Evolutionary conservation across 2,113 vertebrate genomes (phyloP), one percentile per base, ranked within the genome.

Genomic region (Strix uralensis): DNA sequence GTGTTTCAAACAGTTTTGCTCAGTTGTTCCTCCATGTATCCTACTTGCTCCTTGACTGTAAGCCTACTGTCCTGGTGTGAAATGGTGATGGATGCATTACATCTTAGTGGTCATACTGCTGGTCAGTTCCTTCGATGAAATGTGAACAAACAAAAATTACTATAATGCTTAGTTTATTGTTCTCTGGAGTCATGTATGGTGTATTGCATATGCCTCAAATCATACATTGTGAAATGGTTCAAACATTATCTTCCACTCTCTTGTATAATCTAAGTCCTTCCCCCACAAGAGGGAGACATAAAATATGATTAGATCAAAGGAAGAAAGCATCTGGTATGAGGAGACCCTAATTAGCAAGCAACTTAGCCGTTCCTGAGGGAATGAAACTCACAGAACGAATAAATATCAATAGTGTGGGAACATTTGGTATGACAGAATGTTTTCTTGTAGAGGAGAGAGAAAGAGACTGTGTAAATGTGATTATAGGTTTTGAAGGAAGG

Each of bases 401-500:
- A 95, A 96, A 93, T 90, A 97, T 59, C 92, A 93, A 80, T 86
- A 92, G n/a, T 38, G 36, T 67, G 40, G 36, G 82, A 96, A 92
- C 96, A 95, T 93, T 96, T 97, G 96, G 96, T 96, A 44, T 93
- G 90, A 81, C 96, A 97, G 95, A 96, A 97, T 95, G 96, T 96
- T 96, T 96, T 91, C 88, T 71, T 88, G 51, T 63, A 75, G 91
- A 95, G 42, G 42, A 74, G 51, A 90, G 80, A 88, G 79, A 90
- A 94, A 83, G 85, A 93, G 72, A 65, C 86, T 91, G 47, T 83
- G 47, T 74, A 88, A 84, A 94, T 86, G 88, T 69, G 92, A 71
- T 67, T 93, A 59, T 74, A 79, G 94, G 81, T 69, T 93, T 88
- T 93, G 82, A 96, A 93, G 65, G 61, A 79, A 94, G 73, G 79